These are phyloP conservation scores for Drosophila eohydei DNA, from an alignment of 2,888 invertebrate species.

Conservation along the genomic window DNA sequence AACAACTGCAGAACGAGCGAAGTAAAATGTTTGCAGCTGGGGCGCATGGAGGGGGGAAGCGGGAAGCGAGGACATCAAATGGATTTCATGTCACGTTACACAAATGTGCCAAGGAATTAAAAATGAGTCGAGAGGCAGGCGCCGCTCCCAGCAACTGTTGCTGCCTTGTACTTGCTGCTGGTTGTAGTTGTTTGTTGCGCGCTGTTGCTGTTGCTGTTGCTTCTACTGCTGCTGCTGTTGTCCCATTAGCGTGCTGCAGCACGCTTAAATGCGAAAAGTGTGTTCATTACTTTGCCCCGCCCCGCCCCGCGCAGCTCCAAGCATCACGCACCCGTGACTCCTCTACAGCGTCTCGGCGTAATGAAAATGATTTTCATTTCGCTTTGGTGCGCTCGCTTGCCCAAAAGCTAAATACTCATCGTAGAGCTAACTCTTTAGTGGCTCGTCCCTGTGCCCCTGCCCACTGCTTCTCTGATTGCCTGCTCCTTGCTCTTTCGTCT, in stretches of 20 bases:
- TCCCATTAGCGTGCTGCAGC: conserved; percentile 78
- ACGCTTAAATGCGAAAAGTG: conserved; percentile 79
- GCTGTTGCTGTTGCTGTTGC: conserved; percentile 16
- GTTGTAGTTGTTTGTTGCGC: conserved; percentile 36
- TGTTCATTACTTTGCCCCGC: conserved; percentile 69
- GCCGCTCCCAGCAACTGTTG: conserved; percentile 71
- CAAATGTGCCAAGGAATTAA: conserved; percentile 79
- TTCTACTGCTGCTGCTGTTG: conserved; percentile 51
- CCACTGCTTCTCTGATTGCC: neutral
- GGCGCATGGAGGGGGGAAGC: neutral
- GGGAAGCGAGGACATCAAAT: conserved; percentile 69
- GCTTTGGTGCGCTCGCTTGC: conserved; percentile 76
- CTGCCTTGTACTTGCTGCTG: conserved; percentile 48
- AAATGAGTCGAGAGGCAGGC: conserved; percentile 72
- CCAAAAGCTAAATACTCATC: conserved; percentile 69
- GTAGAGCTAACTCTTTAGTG: conserved; percentile 43
- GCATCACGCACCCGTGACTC: neutral
- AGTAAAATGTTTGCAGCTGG: conserved; percentile 19
- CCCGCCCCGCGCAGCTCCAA: neutral
- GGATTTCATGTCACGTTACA: conserved; percentile 81
- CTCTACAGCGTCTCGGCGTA: conserved; percentile 52
- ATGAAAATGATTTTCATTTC: conserved; percentile 78
- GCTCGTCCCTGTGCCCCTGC: neutral
- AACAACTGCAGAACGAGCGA: conserved; percentile 65
- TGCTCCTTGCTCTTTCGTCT: conserved; percentile 25